Evolutionary conservation across 2,888 invertebrate genomes (phyloP).

Genomic region (Caradrina kadenii): DNA sequence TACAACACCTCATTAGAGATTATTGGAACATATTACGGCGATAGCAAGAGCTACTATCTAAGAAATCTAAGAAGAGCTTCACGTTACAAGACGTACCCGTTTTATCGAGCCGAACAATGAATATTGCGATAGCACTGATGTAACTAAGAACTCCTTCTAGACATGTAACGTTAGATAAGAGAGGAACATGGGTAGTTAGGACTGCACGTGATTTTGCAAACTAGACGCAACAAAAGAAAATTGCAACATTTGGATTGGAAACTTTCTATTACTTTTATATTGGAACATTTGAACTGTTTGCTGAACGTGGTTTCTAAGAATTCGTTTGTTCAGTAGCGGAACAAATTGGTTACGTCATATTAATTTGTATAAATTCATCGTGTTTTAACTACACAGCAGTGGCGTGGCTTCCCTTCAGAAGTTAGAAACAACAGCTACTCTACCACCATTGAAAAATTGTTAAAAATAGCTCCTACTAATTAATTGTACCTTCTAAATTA

Average conservation of each 20-base stretch:
- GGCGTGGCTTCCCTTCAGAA: too few relatives aligned
- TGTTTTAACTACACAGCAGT: too few relatives aligned
- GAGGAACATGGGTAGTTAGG: conserved; percentile 31
- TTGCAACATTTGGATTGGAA: conserved; percentile 38
- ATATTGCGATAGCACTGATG: conserved; percentile 55
- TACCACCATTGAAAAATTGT: too few relatives aligned
- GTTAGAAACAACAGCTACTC: too few relatives aligned
- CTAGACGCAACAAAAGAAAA: conserved; percentile 33
- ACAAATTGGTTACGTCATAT: too few relatives aligned
- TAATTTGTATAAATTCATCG: background rate
- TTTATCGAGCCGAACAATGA: conserved; percentile 49
- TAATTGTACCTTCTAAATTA: too few relatives aligned
- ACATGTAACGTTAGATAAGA: conserved; percentile 50
- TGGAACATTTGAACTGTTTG: conserved; percentile 6
- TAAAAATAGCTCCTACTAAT: too few relatives aligned
- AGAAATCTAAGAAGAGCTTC: conserved; percentile 29
- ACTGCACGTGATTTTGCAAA: conserved; percentile 55
- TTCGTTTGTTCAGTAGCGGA: background rate
- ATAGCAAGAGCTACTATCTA: conserved; percentile 38
- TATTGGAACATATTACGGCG: conserved; percentile 48
- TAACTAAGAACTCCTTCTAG: conserved; percentile 46
- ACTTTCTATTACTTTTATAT: conserved; percentile 41
- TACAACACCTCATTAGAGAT: conserved; percentile 36
- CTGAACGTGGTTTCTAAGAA: background rate
- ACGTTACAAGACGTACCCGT: conserved; percentile 29